Evolutionary conservation across 2,888 invertebrate species (phyloP).

Genomic region (Perizoma affinitatum): DNA sequence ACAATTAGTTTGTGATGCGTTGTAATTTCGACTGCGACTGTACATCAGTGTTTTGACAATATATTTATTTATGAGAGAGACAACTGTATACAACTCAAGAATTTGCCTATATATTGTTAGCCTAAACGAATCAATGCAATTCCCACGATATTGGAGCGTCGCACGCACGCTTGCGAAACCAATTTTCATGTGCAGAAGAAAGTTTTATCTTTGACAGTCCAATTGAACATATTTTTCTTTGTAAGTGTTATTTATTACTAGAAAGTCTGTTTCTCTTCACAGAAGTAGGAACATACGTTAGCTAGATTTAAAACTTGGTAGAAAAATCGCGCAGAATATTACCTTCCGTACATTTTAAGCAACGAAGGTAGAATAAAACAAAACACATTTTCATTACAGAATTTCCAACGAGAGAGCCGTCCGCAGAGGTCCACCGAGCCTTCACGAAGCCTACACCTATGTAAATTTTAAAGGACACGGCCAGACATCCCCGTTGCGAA

Average conservation of each 20-base stretch:
- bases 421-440: conserved; percentile 33
- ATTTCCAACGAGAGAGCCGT: conserved; percentile 39
- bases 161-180: conserved; percentile 46
- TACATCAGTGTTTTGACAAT: too few relatives aligned
- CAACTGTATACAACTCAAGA: too few relatives aligned
- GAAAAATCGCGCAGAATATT: too few relatives aligned
- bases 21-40: too few relatives aligned
- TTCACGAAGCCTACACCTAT: conserved; percentile 48
- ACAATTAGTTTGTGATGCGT: too few relatives aligned
- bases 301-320: too few relatives aligned
- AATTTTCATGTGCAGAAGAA: conserved; percentile 36
- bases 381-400: conserved; percentile 42
- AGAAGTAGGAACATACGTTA: too few relatives aligned
- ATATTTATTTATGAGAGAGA: too few relatives aligned
- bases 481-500: conserved; percentile 61
- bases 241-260: conserved; percentile 17
- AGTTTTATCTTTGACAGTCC: conserved; percentile 25
- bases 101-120: neutral
- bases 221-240: conserved; percentile 24
- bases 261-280: conserved; percentile 12
- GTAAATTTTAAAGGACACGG: conserved; percentile 66
- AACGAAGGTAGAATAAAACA: conserved; percentile 32
- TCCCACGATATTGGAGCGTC: conserved; percentile 55
- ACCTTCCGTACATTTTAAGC: conserved; percentile 11
- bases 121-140: conserved; percentile 65